Evolutionary conservation across 2,888 invertebrate species (phyloP), one percentile per base, ranked within the genome.

Genomic region (Junonia oenone): DNA sequence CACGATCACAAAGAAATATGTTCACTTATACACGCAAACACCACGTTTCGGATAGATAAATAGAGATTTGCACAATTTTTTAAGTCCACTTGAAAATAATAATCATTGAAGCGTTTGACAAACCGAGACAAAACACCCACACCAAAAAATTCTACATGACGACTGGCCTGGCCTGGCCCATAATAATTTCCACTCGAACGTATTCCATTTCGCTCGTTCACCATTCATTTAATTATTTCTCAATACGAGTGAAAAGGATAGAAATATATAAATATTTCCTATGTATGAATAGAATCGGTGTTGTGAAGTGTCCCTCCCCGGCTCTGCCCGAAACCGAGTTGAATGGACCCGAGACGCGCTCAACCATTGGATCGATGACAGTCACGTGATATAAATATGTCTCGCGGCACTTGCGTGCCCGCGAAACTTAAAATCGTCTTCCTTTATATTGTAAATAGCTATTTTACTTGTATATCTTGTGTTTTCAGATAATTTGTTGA

Each of bases 291-390:
- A 89, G 85, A 85, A 86, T 81, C 76, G 73, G 81, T 83, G 82
- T 85, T 81, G 78, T 86, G 86, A 88, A 86, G 85, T 85, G 78
- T 81, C 81, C 81, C 81, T 80, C 78, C 77, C 77, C 81, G 75
- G 76, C 75, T 69, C 65, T 66, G 68, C 65, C 65, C 80, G 78
- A 82, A 77, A 69, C 75, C 72, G 89, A 91, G 90, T 90, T 91
- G 90, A 90, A 90, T 90, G 90, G 90, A 90, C 90, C 88, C 88
- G 84, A 82, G 87, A 88, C 88, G 88, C 87, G 84, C 76, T 87
- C 87, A 82, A 76, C 90, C 81, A 90, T 90, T 91, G 90, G 90
- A 91, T 91, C 90, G 90, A 91, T 90, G 81, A 76, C 54, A 68
- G 77, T 90, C 90, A 90, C 90, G 89, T 90, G 90, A 88, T 71